These are phyloP conservation scores for Rhagoletis zephyria DNA, from an alignment of 1,140 invertebrate species.

Conservation along the genomic window DNA sequence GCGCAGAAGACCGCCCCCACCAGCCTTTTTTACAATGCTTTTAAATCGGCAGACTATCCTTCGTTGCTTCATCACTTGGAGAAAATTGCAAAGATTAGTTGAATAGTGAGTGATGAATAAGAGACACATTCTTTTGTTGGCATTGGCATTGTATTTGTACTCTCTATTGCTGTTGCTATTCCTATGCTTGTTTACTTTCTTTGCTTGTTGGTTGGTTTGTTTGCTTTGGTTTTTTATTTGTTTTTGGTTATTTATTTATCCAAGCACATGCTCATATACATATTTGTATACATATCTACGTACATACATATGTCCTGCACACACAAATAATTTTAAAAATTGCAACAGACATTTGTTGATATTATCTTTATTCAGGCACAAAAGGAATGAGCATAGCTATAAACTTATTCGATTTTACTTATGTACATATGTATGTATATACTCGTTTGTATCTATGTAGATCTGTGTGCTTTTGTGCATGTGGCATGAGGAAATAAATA, in stretches of 20 bases:
- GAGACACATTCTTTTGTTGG: background rate
- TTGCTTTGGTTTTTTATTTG: conserved; percentile 24
- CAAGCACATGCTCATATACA: background rate
- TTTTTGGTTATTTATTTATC: conserved; percentile 10
- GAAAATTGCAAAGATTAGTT: conserved; percentile 37
- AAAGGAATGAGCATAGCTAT: background rate
- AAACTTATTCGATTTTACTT: background rate
- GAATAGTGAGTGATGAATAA: conserved; percentile 38
- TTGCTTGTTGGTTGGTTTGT: conserved; percentile 25
- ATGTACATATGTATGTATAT: background rate
- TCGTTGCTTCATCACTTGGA: conserved; percentile 18
- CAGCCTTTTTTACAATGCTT: background rate
- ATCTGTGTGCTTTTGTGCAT: background rate
- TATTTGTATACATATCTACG: background rate
- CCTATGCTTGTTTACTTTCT: background rate
- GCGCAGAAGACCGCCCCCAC: background rate
- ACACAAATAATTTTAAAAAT: background rate
- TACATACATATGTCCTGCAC: background rate
- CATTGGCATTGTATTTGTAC: background rate
- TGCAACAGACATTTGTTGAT: conserved; percentile 41
- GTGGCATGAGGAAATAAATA: background rate
- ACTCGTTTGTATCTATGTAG: background rate
- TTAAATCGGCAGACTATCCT: background rate
- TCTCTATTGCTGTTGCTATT: background rate
- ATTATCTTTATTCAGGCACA: conserved; percentile 17